phyloP scores from a whole-genome alignment of 2,797 vertebrate species.

The Gadopsis marmoratus region DNA sequence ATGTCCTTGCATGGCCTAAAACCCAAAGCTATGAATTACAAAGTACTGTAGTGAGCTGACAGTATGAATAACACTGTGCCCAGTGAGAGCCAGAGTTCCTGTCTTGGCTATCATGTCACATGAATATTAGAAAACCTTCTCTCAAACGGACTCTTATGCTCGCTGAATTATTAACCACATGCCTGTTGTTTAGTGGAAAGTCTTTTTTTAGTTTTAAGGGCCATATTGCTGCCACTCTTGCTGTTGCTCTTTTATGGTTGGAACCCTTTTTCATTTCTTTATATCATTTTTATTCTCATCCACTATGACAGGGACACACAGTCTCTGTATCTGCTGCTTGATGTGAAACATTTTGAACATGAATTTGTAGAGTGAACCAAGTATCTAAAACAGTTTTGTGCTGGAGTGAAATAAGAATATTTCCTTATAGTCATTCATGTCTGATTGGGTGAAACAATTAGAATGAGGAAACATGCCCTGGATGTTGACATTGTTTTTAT shows the following conservation, averaged over 20 bases:
- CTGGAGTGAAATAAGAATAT: conserved; percentile 24
- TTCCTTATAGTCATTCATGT: conserved; percentile 43
- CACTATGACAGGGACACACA: conserved; percentile 34
- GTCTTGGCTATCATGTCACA: conserved; percentile 80
- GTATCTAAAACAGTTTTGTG: conserved; percentile 21
- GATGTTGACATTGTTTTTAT: conserved; percentile 32
- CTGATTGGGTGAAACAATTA: conserved; percentile 41
- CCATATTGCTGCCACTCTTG: conserved; percentile 37
- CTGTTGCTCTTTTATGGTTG: conserved; percentile 47
- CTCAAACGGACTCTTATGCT: conserved; percentile 75
- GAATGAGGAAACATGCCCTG: conserved; percentile 52
- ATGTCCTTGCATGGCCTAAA: conserved; percentile 55
- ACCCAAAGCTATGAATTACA: conserved; percentile 76
- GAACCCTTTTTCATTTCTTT: conserved; percentile 42
- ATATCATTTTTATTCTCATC: conserved; percentile 39
- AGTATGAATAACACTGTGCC: conserved; percentile 73
- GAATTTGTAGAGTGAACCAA: conserved; percentile 35
- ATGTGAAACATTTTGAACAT: conserved; percentile 19
- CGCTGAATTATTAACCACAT: conserved; percentile 76
- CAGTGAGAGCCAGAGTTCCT: conserved; percentile 72
- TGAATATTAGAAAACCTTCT: conserved; percentile 80
- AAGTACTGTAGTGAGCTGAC: conserved; percentile 52
- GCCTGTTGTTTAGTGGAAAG: conserved; percentile 68
- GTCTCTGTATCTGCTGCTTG: conserved; percentile 17
- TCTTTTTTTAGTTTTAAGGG: conserved; percentile 51